Evolutionary conservation across 1,140 invertebrate genomes (phyloP).

Genomic region (Danaus melanippus): DNA sequence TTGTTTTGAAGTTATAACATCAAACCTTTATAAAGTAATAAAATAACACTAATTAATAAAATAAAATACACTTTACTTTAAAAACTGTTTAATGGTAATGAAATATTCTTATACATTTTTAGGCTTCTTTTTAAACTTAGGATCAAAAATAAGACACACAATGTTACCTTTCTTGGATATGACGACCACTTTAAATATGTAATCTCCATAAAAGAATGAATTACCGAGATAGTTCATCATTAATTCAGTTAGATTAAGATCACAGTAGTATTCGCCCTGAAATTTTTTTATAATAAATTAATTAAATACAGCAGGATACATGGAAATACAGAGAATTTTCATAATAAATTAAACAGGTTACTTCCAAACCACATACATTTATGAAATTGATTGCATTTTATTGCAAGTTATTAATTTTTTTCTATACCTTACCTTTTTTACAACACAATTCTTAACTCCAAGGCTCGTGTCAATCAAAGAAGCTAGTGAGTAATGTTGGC

Average conservation of each 20-base stretch:
- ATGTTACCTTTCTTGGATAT: conserved; percentile 37
- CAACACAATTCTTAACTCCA: conserved; percentile 31
- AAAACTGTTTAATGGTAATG: too few species aligned
- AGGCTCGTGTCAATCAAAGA: conserved; percentile 21
- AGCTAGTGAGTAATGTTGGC: conserved; percentile 36
- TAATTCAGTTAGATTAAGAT: conserved; percentile 27
- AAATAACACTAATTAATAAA: too few species aligned
- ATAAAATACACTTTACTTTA: too few species aligned
- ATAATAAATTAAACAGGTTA: too few species aligned
- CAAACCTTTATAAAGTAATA: too few species aligned
- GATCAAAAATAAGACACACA: conserved; percentile 29
- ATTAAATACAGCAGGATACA: too few species aligned
- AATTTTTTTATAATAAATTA: conserved; percentile 5
- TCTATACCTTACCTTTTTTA: conserved; percentile 28
- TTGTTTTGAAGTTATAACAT: too few species aligned
- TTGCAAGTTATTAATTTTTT: too few species aligned
- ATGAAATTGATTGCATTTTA: too few species aligned
- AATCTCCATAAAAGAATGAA: conserved; percentile 41
- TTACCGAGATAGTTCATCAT: conserved; percentile 27
- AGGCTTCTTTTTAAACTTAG: conserved; percentile 30
- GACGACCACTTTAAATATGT: conserved; percentile 29
- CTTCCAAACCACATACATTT: too few species aligned
- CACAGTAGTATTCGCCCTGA: conserved; percentile 23
- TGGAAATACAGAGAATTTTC: too few species aligned
- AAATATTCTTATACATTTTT: conserved; percentile 1